These are phyloP conservation scores for Strigops habroptila DNA, from an alignment of 2,113 vertebrate genomes.

Conservation along the genomic window DNA sequence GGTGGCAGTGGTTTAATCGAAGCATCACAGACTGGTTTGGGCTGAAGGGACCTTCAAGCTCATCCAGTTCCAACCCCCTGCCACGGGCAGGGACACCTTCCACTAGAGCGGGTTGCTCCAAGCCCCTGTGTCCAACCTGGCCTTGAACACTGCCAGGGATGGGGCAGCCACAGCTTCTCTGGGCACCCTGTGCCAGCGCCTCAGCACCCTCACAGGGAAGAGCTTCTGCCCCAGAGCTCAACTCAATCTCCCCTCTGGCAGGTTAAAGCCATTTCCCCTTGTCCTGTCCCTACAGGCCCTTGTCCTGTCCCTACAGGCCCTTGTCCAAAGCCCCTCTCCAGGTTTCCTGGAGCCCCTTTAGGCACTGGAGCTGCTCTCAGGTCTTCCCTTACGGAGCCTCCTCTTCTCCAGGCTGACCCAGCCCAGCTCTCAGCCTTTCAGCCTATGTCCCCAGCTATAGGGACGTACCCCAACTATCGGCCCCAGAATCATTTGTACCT, in stretches of 20 bases:
- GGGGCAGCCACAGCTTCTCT: no score
- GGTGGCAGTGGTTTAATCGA: neutral
- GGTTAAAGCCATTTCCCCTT: no score
- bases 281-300: no score
- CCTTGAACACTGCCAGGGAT: no score
- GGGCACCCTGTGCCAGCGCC: no score
- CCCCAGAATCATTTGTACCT: no score
- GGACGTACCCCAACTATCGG: accelerated
- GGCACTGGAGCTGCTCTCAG: neutral
- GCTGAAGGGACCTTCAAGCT: neutral
- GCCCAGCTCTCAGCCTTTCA: neutral
- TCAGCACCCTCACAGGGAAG: no score
- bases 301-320: no score
- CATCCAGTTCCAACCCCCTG: neutral
- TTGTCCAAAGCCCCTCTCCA: no score
- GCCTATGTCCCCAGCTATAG: neutral
- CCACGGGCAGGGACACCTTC: neutral
- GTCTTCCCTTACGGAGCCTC: neutral
- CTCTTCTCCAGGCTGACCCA: neutral
- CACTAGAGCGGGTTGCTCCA: neutral
- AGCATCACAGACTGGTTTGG: neutral
- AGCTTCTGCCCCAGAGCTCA: no score
- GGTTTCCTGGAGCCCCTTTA: no score
- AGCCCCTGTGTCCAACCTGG: neutral
- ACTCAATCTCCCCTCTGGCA: no score